Conservation (phyloP, 35 echinoderm and acorn worm genomes). For the Lytechinus pictus region DNA sequence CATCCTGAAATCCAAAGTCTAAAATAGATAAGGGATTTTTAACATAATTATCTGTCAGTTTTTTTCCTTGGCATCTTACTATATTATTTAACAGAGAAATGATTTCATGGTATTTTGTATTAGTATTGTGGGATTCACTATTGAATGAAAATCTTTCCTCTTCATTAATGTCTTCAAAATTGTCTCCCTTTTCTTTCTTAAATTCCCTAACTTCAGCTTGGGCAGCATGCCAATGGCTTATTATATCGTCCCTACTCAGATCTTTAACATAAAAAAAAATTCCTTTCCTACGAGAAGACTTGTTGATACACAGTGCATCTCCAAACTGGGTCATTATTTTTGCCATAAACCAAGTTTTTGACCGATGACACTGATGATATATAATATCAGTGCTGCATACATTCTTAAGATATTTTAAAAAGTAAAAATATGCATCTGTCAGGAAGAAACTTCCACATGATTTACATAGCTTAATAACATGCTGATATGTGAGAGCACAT, state of each 20-base stretch:
- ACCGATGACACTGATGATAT: not conserved
- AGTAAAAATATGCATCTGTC: not conserved
- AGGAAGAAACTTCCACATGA: not conserved
- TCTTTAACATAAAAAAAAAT: not conserved
- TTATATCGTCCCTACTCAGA: not conserved
- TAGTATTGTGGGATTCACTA: not conserved
- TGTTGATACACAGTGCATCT: not conserved
- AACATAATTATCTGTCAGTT: not conserved
- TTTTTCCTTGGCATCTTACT: constrained; percentile 3
- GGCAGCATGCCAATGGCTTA: not conserved
- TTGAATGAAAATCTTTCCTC: too few species aligned
- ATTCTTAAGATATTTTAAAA: not conserved
- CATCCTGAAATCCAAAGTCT: not conserved
- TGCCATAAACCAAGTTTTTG: constrained; percentile 1
- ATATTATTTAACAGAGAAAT: not conserved
- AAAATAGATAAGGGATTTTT: not conserved
- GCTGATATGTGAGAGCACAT: not conserved
- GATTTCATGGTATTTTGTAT: not conserved
- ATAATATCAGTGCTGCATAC: too few species aligned
- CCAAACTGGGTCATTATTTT: not conserved
- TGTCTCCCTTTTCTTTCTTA: too few species aligned
- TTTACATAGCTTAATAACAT: not conserved
- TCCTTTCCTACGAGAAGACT: not conserved
- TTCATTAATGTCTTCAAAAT: not conserved
- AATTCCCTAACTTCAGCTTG: not conserved